phyloP scores from a whole-genome alignment of 2,888 invertebrate species.

The Scaptomyza parva region DNA sequence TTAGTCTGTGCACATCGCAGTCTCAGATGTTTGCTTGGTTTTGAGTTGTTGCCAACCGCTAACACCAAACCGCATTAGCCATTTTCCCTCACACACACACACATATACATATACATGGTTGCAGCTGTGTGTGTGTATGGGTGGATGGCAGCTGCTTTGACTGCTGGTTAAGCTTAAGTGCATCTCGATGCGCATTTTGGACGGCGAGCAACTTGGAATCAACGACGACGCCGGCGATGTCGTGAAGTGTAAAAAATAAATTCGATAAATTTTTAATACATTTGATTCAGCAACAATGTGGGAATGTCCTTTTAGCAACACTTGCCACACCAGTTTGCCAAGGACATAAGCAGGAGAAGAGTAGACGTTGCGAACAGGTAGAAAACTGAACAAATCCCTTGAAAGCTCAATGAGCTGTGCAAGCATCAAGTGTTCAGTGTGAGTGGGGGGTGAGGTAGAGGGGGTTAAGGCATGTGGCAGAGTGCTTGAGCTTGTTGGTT shows the following conservation, averaged over 20 bases:
- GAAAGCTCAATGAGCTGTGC: conserved; percentile 43
- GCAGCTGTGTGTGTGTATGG: conserved; percentile 9
- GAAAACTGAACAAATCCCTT: conserved; percentile 28
- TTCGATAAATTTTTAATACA: conserved; percentile 75
- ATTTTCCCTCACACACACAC: conserved; percentile 10
- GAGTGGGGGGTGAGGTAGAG: too few relatives aligned
- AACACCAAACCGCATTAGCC: conserved; percentile 34
- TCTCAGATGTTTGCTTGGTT: conserved; percentile 17
- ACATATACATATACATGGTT: conserved; percentile 7
- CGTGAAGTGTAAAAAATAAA: conserved; percentile 67
- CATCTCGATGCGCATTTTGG: conserved; percentile 45
- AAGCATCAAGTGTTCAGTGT: conserved; percentile 5
- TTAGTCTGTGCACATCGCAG: not conserved
- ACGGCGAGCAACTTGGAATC: conserved; percentile 7
- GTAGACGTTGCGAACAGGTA: conserved; percentile 40
- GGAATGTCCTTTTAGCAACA: conserved; percentile 20
- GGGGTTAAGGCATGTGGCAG: not conserved
- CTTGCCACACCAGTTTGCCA: conserved; percentile 14
- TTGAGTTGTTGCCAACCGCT: conserved; percentile 11
- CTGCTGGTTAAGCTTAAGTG: conserved; percentile 67
- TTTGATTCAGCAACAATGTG: conserved; percentile 64
- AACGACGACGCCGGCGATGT: too few relatives aligned
- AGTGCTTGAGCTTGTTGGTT: not conserved
- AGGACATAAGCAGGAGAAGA: conserved; percentile 18
- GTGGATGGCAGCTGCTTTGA: conserved; percentile 15